These are phyloP conservation scores for Drosophila pegasa DNA, from an alignment of 2,888 invertebrate genomes.

Conservation along the genomic window DNA sequence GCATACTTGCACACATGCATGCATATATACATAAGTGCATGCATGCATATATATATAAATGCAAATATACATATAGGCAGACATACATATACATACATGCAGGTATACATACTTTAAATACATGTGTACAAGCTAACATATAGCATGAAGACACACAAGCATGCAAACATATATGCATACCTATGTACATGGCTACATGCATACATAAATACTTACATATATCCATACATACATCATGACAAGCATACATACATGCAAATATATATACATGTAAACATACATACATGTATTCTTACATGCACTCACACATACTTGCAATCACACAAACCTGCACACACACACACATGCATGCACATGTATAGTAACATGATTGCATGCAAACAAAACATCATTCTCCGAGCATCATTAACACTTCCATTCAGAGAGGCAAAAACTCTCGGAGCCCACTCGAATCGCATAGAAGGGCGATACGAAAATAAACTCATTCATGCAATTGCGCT, in stretches of 20 bases:
- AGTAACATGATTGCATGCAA: conserved; percentile 2
- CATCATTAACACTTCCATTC: conserved; percentile 9
- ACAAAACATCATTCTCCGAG: background rate
- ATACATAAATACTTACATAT: too few species aligned
- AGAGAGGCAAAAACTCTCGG: background rate
- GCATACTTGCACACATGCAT: too few species aligned
- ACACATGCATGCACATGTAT: conserved; percentile 19
- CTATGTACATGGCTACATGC: background rate
- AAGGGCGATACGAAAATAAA: background rate
- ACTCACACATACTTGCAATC: background rate
- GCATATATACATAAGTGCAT: background rate
- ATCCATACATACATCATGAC: too few species aligned
- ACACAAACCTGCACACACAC: background rate
- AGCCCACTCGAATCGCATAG: background rate
- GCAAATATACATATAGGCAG: background rate
- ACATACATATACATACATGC: background rate
- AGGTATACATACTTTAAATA: too few species aligned
- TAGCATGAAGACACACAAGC: background rate
- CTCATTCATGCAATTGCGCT: background rate
- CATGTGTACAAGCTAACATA: too few species aligned
- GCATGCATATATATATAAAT: background rate
- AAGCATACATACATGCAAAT: background rate
- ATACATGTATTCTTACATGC: background rate
- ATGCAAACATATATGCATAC: background rate
- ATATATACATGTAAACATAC: background rate